These are phyloP conservation scores for Tringa solitaria DNA, from an alignment of 2,113 vertebrate genomes.

Conservation along the genomic window DNA sequence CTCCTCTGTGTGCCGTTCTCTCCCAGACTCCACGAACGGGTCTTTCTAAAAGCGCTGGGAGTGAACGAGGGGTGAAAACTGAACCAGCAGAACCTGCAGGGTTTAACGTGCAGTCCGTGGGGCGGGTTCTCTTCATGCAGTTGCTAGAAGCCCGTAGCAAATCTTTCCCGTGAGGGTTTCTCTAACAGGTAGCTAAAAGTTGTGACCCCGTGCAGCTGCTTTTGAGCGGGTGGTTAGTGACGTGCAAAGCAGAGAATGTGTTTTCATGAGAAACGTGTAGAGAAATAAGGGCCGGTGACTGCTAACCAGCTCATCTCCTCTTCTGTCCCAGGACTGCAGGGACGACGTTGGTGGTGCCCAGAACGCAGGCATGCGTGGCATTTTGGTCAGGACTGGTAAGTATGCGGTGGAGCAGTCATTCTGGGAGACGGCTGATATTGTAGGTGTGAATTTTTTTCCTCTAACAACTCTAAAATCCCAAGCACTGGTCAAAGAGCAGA, in stretches of 20 bases:
- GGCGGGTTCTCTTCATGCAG: not conserved
- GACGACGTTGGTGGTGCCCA: conserved; percentile 94
- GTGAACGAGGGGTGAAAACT: not conserved
- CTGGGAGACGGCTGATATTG: not conserved
- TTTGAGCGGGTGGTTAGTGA: not conserved
- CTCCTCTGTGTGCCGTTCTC: fast-evolving
- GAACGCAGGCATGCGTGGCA: conserved; percentile 87
- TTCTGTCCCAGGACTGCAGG: conserved; percentile 83
- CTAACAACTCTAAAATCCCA: not conserved
- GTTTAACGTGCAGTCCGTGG: not conserved
- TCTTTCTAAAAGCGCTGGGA: not conserved
- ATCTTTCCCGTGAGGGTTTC: not conserved
- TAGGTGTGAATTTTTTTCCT: not conserved
- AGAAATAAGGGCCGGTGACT: not conserved
- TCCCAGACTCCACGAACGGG: not conserved
- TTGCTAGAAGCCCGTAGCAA: not conserved
- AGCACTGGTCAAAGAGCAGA: not conserved
- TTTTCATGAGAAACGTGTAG: no score
- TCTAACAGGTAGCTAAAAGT: not conserved
- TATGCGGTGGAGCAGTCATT: fast-evolving
- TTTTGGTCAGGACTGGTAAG: conserved; percentile 91
- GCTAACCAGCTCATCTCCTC: not conserved
- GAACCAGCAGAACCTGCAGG: not conserved
- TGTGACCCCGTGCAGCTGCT: fast-evolving
- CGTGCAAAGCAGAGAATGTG: not conserved